Conservation (phyloP, 2,888 invertebrate genomes). For the Dynastes tityus region DNA sequence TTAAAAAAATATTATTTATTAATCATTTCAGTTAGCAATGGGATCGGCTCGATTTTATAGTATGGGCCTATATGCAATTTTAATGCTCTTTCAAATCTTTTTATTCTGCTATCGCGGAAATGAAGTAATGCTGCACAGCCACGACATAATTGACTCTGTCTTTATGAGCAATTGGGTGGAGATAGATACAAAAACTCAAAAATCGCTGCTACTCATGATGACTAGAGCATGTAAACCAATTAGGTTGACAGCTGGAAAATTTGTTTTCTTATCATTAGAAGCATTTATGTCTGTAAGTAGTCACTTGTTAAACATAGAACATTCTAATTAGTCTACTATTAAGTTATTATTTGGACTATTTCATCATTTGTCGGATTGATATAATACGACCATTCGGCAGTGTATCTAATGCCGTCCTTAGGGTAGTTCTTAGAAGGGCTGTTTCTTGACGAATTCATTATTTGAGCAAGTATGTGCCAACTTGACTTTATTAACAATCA, state of each 20-base stretch:
- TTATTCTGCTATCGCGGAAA: slow-evolving; percentile 56
- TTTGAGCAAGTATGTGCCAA: no score
- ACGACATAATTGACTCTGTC: slow-evolving; percentile 42
- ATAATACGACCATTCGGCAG: no score
- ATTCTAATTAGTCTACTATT: no score
- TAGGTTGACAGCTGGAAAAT: slow-evolving; percentile 55
- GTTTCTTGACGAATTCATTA: no score
- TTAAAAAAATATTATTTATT: background rate
- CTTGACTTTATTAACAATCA: no score
- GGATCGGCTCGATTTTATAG: slow-evolving; percentile 47
- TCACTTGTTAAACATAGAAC: background rate
- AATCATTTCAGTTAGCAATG: slow-evolving; percentile 51
- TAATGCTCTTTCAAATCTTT: slow-evolving; percentile 54
- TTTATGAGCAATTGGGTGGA: slow-evolving; percentile 48
- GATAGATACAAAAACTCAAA: slow-evolving; percentile 46
- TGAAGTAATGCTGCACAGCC: slow-evolving; percentile 52
- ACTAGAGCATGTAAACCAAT: slow-evolving; percentile 52
- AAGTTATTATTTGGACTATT: no score
- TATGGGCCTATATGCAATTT: slow-evolving; percentile 49
- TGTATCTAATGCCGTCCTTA: no score
- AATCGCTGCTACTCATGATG: slow-evolving; percentile 53
- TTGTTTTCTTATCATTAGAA: slow-evolving; percentile 52
- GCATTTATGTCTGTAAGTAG: slow-evolving; percentile 53
- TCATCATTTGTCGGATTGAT: no score
- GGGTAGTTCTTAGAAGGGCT: no score